Percentiles rank a stretch among this genome's conserved stretches.
These are phyloP conservation scores for Sinohyriopsis cumingii DNA, from an alignment of 2,888 invertebrate species.

Conservation along the genomic window DNA sequence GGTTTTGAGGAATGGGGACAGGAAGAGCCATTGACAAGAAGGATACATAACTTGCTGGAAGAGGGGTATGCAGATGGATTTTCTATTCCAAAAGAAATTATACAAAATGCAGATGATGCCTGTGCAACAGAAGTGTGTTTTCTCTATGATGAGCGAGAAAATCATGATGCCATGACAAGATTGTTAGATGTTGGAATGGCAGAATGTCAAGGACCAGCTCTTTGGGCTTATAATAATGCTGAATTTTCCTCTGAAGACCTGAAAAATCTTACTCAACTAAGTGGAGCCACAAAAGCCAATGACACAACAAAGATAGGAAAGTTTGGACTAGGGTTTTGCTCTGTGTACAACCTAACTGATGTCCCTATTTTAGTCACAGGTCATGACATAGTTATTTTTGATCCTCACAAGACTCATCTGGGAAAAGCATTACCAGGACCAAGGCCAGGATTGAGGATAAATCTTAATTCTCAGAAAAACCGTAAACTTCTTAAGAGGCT, in stretches of 20 bases:
- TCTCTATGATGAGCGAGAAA: constrained; percentile 62
- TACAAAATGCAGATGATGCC: constrained; percentile 67
- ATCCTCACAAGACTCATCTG: constrained; percentile 63
- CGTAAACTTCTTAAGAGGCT: constrained; percentile 24
- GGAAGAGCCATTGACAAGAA: constrained; percentile 52
- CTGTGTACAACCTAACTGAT: constrained; percentile 68
- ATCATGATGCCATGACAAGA: constrained; percentile 38
- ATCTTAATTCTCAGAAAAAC: constrained; percentile 31
- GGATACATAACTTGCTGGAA: constrained; percentile 49
- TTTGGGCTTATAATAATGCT: constrained; percentile 68
- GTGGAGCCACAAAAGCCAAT: constrained; percentile 61
- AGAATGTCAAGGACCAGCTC: constrained; percentile 66
- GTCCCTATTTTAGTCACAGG: constrained; percentile 67
- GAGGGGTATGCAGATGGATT: constrained; percentile 64
- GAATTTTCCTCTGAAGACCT: constrained; percentile 64
- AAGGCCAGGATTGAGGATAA: constrained; percentile 41
- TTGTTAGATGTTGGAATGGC: constrained; percentile 59
- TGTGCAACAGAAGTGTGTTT: constrained; percentile 48
- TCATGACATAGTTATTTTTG: constrained; percentile 64
- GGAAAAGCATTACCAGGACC: constrained; percentile 31
- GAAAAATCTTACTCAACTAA: constrained; percentile 63
- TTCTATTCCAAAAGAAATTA: constrained; percentile 59
- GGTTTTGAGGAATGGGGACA: constrained; percentile 54
- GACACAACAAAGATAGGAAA: constrained; percentile 63
- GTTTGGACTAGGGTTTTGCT: constrained; percentile 69